These are phyloP conservation scores for Drosophila simulans DNA, from an alignment of 1,140 invertebrate species.

Conservation along the genomic window DNA sequence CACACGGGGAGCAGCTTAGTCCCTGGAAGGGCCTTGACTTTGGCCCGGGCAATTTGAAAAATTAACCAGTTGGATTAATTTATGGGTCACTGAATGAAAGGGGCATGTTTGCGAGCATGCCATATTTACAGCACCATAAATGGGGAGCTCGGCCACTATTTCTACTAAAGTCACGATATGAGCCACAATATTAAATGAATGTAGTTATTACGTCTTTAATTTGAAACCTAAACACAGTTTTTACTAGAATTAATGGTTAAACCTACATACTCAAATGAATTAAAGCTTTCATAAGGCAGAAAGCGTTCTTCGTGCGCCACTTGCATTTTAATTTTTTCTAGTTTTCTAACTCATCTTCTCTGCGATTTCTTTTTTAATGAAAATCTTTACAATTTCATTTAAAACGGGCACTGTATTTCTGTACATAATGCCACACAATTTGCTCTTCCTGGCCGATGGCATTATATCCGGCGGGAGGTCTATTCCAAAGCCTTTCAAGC, in stretches of 20 bases:
- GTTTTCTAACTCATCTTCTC: background rate
- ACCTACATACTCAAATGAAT: background rate
- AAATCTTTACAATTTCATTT: constrained; percentile 19
- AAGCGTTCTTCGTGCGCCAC: background rate
- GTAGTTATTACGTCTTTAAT: too few relatives aligned
- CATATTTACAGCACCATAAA: background rate
- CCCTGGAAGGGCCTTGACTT: constrained; percentile 41
- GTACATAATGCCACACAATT: constrained; percentile 27
- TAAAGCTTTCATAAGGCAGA: background rate
- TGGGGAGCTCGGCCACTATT: background rate
- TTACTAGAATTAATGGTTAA: background rate
- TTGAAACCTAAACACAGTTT: background rate
- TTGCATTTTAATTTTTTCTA: background rate
- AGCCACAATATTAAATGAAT: too few relatives aligned
- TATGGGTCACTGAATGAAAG: constrained; percentile 2
- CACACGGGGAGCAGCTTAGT: constrained; percentile 8
- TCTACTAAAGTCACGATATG: background rate
- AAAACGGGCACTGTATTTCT: constrained; percentile 12
- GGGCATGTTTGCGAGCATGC: background rate
- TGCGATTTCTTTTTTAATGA: background rate
- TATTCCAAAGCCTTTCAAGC: constrained; percentile 33
- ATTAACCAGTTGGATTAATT: constrained; percentile 51
- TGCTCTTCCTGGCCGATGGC: constrained; percentile 19
- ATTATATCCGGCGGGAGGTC: constrained; percentile 40
- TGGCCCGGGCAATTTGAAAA: constrained; percentile 45